Evolutionary conservation across 2,797 vertebrate species (phyloP).

Genomic region (Antennarius maculatus): DNA sequence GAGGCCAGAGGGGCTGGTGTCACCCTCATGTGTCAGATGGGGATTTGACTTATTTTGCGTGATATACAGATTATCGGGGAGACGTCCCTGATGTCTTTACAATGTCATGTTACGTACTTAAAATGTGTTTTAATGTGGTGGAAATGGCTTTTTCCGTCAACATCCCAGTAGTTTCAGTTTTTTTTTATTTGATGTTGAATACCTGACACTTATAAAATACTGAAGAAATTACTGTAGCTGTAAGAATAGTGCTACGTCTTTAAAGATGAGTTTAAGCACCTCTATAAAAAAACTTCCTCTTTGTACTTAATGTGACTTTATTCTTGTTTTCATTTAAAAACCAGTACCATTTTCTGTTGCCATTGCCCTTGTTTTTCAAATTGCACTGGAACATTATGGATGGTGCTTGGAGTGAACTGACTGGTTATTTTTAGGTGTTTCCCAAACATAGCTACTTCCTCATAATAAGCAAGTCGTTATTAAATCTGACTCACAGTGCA

Average conservation of each 20-base stretch:
- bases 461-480: neutral
- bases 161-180: no score
- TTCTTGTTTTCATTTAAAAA: neutral
- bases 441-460: conserved; percentile 16
- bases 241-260: no score
- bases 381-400: conserved; percentile 3
- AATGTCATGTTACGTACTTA: no score
- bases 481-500: conserved; percentile 31
- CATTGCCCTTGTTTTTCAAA: neutral
- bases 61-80: no score
- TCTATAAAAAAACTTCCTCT: neutral
- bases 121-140: no score
- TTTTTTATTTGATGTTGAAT: no score
- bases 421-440: conserved; percentile 21
- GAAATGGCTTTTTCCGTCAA: no score
- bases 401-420: neutral
- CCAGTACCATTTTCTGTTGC: neutral
- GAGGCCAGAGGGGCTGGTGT: conserved; percentile 57
- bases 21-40: conserved; percentile 51
- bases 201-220: no score
- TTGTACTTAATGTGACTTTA: neutral
- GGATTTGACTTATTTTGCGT: no score
- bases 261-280: no score
- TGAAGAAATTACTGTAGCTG: no score
- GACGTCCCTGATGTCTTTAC: no score